Conservation (phyloP, 2,797 vertebrate genomes). For the Hydrocynus forskahlii region DNA sequence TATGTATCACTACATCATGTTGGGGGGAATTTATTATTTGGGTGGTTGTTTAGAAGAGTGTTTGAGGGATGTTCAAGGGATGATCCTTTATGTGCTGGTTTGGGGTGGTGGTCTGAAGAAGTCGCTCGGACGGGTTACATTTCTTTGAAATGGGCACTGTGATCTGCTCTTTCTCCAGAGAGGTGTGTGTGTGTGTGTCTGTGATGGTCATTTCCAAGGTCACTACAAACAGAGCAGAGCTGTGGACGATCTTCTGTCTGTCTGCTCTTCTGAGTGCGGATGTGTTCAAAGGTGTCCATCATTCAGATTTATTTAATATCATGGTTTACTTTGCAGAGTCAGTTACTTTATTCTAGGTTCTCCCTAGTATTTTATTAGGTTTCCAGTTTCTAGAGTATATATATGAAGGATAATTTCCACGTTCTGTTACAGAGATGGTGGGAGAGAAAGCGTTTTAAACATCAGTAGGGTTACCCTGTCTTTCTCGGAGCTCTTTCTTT, state of each 20-base stretch:
- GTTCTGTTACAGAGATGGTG: neutral
- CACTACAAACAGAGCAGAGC: neutral
- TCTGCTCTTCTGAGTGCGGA: neutral
- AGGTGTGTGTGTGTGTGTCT: too few species aligned
- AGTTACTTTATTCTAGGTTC: constrained; percentile 22
- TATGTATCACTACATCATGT: neutral
- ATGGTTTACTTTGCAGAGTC: constrained; percentile 33
- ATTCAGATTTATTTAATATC: constrained; percentile 39
- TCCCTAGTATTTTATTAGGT: constrained; percentile 6
- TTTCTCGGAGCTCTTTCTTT: neutral
- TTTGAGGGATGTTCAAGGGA: too few species aligned
- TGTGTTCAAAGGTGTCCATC: constrained; percentile 9
- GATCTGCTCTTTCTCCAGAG: neutral
- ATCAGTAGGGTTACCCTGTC: neutral
- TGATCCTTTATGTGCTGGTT: too few species aligned
- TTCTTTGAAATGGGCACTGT: neutral
- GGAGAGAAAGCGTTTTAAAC: too few species aligned
- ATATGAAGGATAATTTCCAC: neutral
- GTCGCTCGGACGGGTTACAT: too few species aligned
- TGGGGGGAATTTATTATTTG: too few species aligned
- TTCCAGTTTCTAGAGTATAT: neutral
- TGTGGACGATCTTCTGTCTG: constrained; percentile 19
- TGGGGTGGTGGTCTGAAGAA: too few species aligned
- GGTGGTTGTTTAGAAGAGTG: too few species aligned
- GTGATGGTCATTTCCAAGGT: too few species aligned